Evolutionary conservation across 2,888 invertebrate genomes (phyloP).

Genomic region (Microdon myrmicae): DNA sequence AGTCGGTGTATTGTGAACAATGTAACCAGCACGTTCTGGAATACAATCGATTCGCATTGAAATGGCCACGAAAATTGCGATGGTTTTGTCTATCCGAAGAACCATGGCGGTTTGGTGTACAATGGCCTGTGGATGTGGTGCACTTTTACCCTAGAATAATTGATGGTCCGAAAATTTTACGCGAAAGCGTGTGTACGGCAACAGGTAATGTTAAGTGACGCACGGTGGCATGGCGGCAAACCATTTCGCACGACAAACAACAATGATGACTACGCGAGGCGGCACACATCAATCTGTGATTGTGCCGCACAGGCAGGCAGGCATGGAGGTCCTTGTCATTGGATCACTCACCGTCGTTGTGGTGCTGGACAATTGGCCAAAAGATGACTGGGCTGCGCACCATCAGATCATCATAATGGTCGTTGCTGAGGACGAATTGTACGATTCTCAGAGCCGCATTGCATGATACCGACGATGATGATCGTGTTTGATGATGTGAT

Average conservation of each 20-base stretch:
- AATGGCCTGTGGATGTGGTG: background rate
- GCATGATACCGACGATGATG: slow-evolving; percentile 44
- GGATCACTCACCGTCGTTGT: slow-evolving; percentile 51
- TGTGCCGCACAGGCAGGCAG: slow-evolving; percentile 16
- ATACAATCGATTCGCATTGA: slow-evolving; percentile 32
- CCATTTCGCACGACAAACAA: slow-evolving; percentile 42
- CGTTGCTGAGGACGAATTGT: slow-evolving; percentile 18
- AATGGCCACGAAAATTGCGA: slow-evolving; percentile 32
- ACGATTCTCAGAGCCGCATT: no score
- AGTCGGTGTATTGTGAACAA: slow-evolving; percentile 14
- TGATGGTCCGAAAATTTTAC: slow-evolving; percentile 40
- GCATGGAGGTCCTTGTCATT: slow-evolving; percentile 54
- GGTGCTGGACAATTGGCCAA: slow-evolving; percentile 42
- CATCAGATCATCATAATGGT: slow-evolving; percentile 11
- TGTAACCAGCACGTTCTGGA: slow-evolving; percentile 15
- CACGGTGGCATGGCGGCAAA: slow-evolving; percentile 38
- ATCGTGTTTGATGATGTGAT: slow-evolving; percentile 42
- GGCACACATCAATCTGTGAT: slow-evolving; percentile 44
- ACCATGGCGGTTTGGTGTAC: background rate
- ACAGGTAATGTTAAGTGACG: no score
- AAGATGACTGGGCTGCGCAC: slow-evolving; percentile 27
- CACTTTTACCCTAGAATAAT: slow-evolving; percentile 35
- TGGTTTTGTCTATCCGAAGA: slow-evolving; percentile 10
- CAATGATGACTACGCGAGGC: slow-evolving; percentile 41
- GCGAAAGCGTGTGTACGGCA: slow-evolving; percentile 31